Evolutionary conservation across 2,888 invertebrate genomes (phyloP), one percentile per base, ranked within the genome.

Genomic region (Mechanitis mazaeus): DNA sequence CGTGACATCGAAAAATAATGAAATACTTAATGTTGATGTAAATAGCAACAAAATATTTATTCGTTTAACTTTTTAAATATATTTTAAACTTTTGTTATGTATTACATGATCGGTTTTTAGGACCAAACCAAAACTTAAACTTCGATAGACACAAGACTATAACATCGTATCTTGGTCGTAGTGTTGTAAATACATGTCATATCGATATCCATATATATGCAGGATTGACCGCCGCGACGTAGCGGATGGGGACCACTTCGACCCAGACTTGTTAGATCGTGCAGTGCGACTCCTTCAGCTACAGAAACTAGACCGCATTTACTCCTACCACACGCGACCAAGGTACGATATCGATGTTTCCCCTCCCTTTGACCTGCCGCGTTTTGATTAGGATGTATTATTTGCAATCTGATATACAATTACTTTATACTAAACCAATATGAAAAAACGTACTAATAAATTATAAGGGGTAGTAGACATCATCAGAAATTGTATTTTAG

Each of bases 251-350:
- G 86, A 83, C 68, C 81, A 82, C 66, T 83, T 87, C 81, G 87
- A 90, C 78, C 88, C 89, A 73, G 85, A 85, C 81, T 80, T 84
- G 80, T 87, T 91, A 88, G 89, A 90, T 76, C 90, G 91, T 72
- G 91, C 91, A 68, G 84, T 91, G 79, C 85, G 90, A 79, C 89
- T 91, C 70, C 89, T 91, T 64, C 90, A 91, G 78, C 88, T 91
- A 76, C 90, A 91, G 83, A 88, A 88, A 75, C 85, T 91, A 79
- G 91, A 91, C 87, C 89, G 90, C 85, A 83, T 89, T 82, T 91
- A 91, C 87, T 87, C 91, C 84, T 90, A 89, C 85, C 90, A 91
- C 85, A 87, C 88, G 74, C 88, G 91, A 84, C 91, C 91, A 85
- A 91, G 91, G 91, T 91, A 91, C 87, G 88, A 86, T 78, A 79